Evolutionary conservation across 1,140 invertebrate genomes (phyloP), one percentile per base, ranked within the genome.

Genomic region (Drosophila sp.): DNA sequence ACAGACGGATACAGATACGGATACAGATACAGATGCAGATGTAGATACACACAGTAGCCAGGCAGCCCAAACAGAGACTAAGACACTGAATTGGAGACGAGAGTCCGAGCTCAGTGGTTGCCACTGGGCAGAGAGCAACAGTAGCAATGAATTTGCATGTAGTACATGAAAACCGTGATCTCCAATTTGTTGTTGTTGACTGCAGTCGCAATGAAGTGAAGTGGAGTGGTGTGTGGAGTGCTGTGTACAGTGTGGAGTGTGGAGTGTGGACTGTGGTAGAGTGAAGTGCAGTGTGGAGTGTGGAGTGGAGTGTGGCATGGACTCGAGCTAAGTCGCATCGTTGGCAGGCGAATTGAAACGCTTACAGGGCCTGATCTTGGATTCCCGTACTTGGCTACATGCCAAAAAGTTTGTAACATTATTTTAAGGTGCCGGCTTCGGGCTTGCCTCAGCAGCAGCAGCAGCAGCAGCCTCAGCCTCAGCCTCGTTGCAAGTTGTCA

Each of bases 61-160:
- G 32, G 38, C 51, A 62, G 54, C 45, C 51, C 40, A 59, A 61
- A 45, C 40, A 54, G 43, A 62, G 25, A 34, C 43, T 9, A 48
- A 45, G 41, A 18, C 32, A 18, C 7, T 50, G 21, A 14, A 7
- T 9, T 11, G 6, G 27, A 40, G 38, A 2, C 11, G 38, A 36
- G 50, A 62, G 21, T 29, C 34, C 57, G 38, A 43, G 53, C 43
- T 43, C 48, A 56, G 46, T 58, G 45, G 14, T 46, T 69, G 72
- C 38, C 56, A 41, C 65, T 64, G 59, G 61, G 41, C 62, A 57
- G 80, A 65, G 71, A 76, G 79, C 82, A 87, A 89, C 89, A 89
- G 89, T 91, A 91, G 89, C 89, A 90, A 91, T 90, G 89, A 90
- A 91, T 91, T 91, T 91, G 76, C 89, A 90, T 91, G 89, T 91